Evolutionary conservation across 1,140 invertebrate genomes (phyloP).

Genomic region (Magallana ariakensis): DNA sequence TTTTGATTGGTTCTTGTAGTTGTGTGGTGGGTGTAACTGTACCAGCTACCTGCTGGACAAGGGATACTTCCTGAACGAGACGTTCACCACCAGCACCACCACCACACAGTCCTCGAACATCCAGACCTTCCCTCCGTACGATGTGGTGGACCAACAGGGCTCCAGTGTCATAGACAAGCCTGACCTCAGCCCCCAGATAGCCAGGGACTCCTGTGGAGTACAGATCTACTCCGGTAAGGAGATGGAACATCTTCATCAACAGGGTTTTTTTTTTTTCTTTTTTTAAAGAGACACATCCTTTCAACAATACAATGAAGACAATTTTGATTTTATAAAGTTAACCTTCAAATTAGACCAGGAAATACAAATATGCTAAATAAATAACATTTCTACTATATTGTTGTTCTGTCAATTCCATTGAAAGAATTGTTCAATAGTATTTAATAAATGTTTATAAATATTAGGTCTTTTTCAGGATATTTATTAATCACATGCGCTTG

Average conservation of each 20-base stretch:
- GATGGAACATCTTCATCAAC: neutral
- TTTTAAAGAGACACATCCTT: too few relatives aligned
- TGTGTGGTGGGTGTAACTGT: slow-evolving; percentile 37
- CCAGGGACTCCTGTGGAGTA: slow-evolving; percentile 53
- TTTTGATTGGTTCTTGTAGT: neutral
- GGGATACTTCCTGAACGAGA: slow-evolving; percentile 41
- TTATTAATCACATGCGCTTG: too few relatives aligned
- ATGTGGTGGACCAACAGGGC: neutral
- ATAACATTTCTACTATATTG: too few relatives aligned
- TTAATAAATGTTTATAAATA: too few relatives aligned
- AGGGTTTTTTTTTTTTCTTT: too few relatives aligned
- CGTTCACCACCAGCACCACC: slow-evolving; percentile 10
- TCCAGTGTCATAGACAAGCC: slow-evolving; percentile 40
- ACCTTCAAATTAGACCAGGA: too few relatives aligned
- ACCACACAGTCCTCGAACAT: neutral
- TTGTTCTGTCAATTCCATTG: too few relatives aligned
- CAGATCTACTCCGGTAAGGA: slow-evolving; percentile 53
- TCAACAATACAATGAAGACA: too few relatives aligned
- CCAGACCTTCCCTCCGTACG: neutral
- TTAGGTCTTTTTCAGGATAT: too few relatives aligned
- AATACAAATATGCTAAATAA: too few relatives aligned
- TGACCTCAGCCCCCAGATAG: neutral
- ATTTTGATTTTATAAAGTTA: too few relatives aligned
- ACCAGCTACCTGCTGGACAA: slow-evolving; percentile 15
- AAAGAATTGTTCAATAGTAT: too few relatives aligned